Percentiles rank a stretch among this genome's conserved stretches.
These are phyloP conservation scores for Ephialtes manifestator DNA, from an alignment of 2,888 invertebrate genomes.

Conservation along the genomic window DNA sequence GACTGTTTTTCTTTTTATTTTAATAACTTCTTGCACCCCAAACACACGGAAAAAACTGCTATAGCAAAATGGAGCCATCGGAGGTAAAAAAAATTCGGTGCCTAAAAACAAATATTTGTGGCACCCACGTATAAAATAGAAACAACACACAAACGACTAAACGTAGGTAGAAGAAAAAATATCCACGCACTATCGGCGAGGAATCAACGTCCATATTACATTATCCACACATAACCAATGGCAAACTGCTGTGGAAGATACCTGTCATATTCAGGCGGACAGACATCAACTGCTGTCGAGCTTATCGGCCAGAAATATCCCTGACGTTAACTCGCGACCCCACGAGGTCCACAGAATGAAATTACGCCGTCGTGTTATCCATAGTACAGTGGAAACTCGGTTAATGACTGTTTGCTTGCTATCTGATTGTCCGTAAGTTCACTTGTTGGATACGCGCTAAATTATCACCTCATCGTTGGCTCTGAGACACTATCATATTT, in stretches of 20 bases:
- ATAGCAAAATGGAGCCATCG: not conserved
- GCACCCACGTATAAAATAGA: not conserved
- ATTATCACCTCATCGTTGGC: not conserved
- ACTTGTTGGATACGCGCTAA: not conserved
- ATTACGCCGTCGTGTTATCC: slow-evolving; percentile 1
- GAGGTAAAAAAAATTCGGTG: not conserved
- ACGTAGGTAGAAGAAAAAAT: not conserved
- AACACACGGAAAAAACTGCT: not conserved
- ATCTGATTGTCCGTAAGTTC: not conserved
- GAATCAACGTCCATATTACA: slow-evolving; percentile 20
- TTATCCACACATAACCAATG: slow-evolving; percentile 10
- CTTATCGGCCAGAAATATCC: slow-evolving; percentile 29
- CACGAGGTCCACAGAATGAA: slow-evolving; percentile 3
- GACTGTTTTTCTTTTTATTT: no score
- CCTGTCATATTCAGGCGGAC: slow-evolving; percentile 18
- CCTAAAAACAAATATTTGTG: not conserved
- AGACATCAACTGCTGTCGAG: slow-evolving; percentile 24
- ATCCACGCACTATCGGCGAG: not conserved
- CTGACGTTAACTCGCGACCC: slow-evolving; percentile 40
- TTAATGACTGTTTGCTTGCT: slow-evolving; percentile 7
- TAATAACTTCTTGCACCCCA: not conserved
- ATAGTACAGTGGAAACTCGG: not conserved
- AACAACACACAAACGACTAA: not conserved
- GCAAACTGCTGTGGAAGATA: slow-evolving; percentile 14
- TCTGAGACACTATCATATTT: not conserved